Conservation (phyloP, 2,113 vertebrate genomes). For the Oreochromis aureus region DNA sequence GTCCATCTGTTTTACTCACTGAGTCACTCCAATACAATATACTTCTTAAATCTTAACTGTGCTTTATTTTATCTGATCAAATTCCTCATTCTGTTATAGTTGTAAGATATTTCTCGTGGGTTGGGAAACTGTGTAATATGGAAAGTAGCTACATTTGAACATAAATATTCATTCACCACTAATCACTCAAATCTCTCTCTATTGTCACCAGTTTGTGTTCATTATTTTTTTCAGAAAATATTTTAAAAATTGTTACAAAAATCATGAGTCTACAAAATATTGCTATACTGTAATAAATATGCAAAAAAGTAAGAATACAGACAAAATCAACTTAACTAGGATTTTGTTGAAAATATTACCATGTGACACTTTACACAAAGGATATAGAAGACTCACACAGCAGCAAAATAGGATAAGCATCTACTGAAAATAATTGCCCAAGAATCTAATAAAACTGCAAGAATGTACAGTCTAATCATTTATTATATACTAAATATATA, state of each 20-base stretch:
- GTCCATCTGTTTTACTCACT: not conserved
- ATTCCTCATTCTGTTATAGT: not conserved
- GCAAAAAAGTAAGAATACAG: not conserved
- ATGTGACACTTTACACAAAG: not conserved
- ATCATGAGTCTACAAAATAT: not conserved
- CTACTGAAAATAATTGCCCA: too few relatives aligned
- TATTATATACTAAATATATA: not conserved
- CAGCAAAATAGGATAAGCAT: not conserved
- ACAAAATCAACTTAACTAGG: not conserved
- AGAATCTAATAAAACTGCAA: too few relatives aligned
- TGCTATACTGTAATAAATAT: not conserved
- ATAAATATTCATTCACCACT: not conserved
- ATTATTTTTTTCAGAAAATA: not conserved
- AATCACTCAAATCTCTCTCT: not conserved
- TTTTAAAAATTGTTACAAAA: not conserved
- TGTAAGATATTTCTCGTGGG: not conserved
- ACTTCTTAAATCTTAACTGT: not conserved
- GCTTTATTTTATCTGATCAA: not conserved
- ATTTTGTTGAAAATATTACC: not conserved
- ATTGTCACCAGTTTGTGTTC: not conserved
- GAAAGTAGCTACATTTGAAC: not conserved
- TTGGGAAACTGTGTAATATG: not conserved
- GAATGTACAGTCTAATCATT: too few relatives aligned
- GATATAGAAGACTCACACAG: not conserved
- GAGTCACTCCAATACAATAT: not conserved